Base-by-base conservation (phyloP, 2,888 invertebrate genomes). In the Habroteleia sp. region DNA sequence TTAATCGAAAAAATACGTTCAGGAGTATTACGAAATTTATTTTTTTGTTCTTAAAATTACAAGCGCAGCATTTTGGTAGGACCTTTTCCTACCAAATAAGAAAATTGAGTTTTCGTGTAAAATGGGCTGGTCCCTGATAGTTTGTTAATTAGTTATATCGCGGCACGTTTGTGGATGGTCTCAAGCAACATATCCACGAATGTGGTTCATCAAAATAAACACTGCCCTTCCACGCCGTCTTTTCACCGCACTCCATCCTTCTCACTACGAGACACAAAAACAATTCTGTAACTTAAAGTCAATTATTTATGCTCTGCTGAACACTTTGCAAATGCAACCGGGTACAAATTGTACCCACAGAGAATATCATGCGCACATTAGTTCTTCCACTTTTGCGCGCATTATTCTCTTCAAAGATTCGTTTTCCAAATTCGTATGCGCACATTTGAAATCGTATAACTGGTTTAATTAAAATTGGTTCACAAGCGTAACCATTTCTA, bases 21-120 rank as follows among this genome's bases (percentile, higher is more conserved):
- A 8, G 35, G 23, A 10, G 1, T 10, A 6, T 8, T 10, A 29
- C 29, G 10, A 5, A 29, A 29, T 1, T 20, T 20, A 10, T n/a
- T n/a, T n/a, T n/a, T n/a, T n/a, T n/a, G n/a, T n/a, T n/a, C n/a
- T n/a, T n/a, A n/a, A n/a, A n/a, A n/a, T n/a, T n/a, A n/a, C n/a
- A n/a, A n/a, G n/a, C 41, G 10, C 20, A 23, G 17, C 39, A 23
- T 58, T 68, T 50, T 42, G 60, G 60, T 69, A 37, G 60, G 52
- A 23, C 58, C 39, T 16, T 20, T 48, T 65, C 39, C 31, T 13
- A 29, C 76, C 80, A n/a, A 80, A 81, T 81, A 82, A 81, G 79
- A 78, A 77, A 81, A 82, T 81, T 80, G 80, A 71, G 76, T 81
- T 82, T 82, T 63, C 80, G 76, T 81, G 81, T 82, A 60, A 65